Evolutionary conservation across 2,888 invertebrate genomes (phyloP).

Genomic region (Trachelus troglodyta): DNA sequence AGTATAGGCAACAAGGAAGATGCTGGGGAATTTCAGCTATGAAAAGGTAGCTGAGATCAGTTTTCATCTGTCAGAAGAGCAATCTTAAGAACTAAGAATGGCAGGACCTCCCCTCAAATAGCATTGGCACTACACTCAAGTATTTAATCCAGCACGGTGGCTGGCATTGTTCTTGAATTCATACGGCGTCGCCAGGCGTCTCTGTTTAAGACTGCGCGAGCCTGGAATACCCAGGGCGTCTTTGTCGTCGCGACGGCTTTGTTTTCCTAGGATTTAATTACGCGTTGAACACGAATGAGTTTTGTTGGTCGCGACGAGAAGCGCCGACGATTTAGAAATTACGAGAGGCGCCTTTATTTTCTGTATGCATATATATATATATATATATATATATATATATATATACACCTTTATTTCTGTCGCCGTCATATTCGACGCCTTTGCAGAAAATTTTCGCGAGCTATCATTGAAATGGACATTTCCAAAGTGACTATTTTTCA

Average conservation of each 20-base stretch:
- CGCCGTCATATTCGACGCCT: neutral
- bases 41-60: conserved; percentile 8
- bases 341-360: neutral
- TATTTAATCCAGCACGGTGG: conserved; percentile 44
- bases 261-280: conserved; percentile 46
- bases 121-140: conserved; percentile 31
- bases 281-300: conserved; percentile 35
- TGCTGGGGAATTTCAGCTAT: neutral
- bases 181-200: conserved; percentile 22
- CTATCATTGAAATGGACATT: too few relatives aligned
- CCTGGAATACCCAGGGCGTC: conserved; percentile 13
- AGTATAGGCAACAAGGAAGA: neutral
- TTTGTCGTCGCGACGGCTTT: conserved; percentile 28
- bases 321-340: neutral
- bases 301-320: neutral
- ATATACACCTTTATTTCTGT: neutral
- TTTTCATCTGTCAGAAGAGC: conserved; percentile 33
- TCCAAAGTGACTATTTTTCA: too few relatives aligned
- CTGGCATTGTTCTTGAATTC: conserved; percentile 46
- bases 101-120: conserved; percentile 31
- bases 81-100: conserved; percentile 18
- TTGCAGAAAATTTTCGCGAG: neutral
- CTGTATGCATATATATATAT: too few relatives aligned
- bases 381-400: too few relatives aligned
- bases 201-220: conserved; percentile 9